phyloP scores from a whole-genome alignment of 37 sponge, comb jelly and placozoan genomes.

The Sycon ciliatum region DNA sequence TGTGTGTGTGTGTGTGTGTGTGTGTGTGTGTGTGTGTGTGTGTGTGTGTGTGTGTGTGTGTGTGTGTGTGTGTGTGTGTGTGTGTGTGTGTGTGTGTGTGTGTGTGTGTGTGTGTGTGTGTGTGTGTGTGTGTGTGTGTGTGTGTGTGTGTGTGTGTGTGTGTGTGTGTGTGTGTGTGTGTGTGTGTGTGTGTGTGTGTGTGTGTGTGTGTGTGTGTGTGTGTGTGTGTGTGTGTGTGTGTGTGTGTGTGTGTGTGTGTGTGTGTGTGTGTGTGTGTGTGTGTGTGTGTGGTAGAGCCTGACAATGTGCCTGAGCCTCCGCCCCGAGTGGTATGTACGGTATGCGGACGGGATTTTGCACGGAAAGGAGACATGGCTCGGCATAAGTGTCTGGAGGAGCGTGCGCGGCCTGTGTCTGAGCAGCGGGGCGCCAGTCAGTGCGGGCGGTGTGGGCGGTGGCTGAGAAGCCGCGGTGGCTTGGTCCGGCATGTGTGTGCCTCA shows the following conservation, averaged over 20 bases:
- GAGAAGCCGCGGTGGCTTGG: not conserved
- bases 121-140: conserved; percentile 25
- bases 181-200: conserved; percentile 22
- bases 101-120: conserved; percentile 30
- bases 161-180: conserved; percentile 28
- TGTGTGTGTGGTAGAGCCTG: not conserved
- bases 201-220: conserved; percentile 30
- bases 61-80: not conserved
- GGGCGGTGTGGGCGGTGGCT: not conserved
- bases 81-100: conserved; percentile 26
- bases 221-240: conserved; percentile 29
- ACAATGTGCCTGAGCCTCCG: not conserved
- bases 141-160: conserved; percentile 24
- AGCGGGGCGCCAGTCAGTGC: not conserved
- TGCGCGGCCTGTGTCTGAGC: not conserved
- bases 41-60: not conserved
- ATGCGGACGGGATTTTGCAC: not conserved
- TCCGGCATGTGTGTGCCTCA: not conserved
- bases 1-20: not conserved
- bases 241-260: conserved; percentile 27
- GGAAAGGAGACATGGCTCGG: not conserved
- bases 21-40: not conserved
- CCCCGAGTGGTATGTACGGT: not conserved
- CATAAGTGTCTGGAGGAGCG: not conserved
- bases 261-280: conserved; percentile 29